A percentile compares a stretch with the other conserved stretches of the same genome.
These are phyloP conservation scores for Peucedramus taeniatus DNA, from an alignment of 2,113 vertebrate species.

Conservation along the genomic window DNA sequence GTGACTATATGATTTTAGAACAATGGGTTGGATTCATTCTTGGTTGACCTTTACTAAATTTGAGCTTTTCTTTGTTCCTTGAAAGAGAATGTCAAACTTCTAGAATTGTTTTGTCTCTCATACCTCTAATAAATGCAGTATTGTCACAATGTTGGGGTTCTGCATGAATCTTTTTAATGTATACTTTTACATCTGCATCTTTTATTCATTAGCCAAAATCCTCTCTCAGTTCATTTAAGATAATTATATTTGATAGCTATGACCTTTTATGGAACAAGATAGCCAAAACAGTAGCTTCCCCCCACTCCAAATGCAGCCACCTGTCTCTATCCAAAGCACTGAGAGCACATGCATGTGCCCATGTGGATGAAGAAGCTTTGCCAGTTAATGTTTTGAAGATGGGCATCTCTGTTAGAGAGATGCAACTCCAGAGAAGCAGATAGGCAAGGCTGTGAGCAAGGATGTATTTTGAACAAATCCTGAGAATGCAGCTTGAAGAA, in stretches of 20 bases:
- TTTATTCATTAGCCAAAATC: neutral
- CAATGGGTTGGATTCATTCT: neutral
- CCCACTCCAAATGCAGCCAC: neutral
- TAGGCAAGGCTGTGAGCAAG: neutral
- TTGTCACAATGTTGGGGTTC: neutral
- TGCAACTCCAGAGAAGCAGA: neutral
- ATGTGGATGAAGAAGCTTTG: neutral
- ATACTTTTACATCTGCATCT: neutral
- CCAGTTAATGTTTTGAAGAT: neutral
- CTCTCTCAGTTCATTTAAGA: neutral
- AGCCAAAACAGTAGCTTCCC: neutral
- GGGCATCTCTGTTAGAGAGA: neutral
- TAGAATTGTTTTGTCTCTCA: neutral
- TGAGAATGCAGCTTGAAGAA: neutral
- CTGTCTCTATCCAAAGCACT: neutral
- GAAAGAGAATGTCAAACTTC: neutral
- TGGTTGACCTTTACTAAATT: neutral
- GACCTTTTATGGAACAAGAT: neutral
- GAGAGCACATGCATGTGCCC: neutral
- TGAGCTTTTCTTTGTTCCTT: neutral
- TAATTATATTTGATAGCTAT: rapidly evolving
- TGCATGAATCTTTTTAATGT: neutral
- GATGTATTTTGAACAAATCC: neutral
- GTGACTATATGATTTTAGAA: neutral
- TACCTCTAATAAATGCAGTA: neutral